phyloP scores from a whole-genome alignment of 1,140 invertebrate species.

The Listronotus bonariensis region DNA sequence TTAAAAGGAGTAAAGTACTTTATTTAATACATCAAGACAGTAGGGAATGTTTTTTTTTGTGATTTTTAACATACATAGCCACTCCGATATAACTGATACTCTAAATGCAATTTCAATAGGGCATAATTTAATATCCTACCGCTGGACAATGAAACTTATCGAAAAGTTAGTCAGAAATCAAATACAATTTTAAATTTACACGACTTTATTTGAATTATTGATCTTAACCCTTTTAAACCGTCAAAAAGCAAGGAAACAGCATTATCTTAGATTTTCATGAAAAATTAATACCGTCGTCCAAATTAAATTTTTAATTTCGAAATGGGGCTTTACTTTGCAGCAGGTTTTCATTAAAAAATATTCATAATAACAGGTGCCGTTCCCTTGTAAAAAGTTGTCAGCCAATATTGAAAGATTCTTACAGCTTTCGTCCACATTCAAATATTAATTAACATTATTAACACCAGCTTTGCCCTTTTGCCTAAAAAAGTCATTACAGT shows the following conservation, averaged over 20 bases:
- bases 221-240: slow-evolving; percentile 6
- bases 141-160: too few relatives aligned
- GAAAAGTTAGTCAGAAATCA: too few relatives aligned
- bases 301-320: slow-evolving; percentile 39
- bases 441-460: slow-evolving; percentile 58
- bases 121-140: too few relatives aligned
- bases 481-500: slow-evolving; percentile 54
- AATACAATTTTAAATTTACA: neutral
- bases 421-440: slow-evolving; percentile 42
- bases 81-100: too few relatives aligned
- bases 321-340: slow-evolving; percentile 12
- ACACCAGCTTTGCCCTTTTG: slow-evolving; percentile 49
- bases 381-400: slow-evolving; percentile 39
- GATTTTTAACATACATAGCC: too few relatives aligned
- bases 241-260: slow-evolving; percentile 17
- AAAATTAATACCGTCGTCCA: slow-evolving; percentile 27
- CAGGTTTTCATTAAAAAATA: slow-evolving; percentile 38
- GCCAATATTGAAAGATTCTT: slow-evolving; percentile 42
- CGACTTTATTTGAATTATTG: slow-evolving; percentile 9
- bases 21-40: too few relatives aligned
- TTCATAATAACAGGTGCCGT: slow-evolving; percentile 43
- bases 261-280: slow-evolving; percentile 25
- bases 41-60: too few relatives aligned
- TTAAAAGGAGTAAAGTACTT: too few relatives aligned
- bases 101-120: too few relatives aligned